Percentiles rank a stretch among this genome's conserved stretches.
These are phyloP conservation scores for Drosophila birchii DNA, from an alignment of 2,888 invertebrate species.

Conservation along the genomic window DNA sequence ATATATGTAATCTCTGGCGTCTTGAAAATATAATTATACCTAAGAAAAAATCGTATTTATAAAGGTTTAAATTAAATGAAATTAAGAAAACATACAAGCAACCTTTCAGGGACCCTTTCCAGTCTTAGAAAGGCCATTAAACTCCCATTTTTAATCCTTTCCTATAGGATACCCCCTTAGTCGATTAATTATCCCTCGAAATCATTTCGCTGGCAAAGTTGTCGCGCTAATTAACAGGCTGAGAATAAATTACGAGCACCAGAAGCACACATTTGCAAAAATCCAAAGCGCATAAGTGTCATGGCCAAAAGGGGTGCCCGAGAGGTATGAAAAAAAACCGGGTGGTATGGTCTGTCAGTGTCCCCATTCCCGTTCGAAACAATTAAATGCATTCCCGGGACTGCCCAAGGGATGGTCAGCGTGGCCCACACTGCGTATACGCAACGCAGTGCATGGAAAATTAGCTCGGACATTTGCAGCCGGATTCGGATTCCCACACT, in stretches of 20 bases:
- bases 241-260: constrained; percentile 65
- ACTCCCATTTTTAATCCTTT: background rate
- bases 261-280: constrained; percentile 53
- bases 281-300: constrained; percentile 37
- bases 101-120: background rate
- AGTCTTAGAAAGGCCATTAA: background rate
- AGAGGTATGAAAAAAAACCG: background rate
- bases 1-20: background rate
- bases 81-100: background rate
- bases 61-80: background rate
- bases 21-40: background rate
- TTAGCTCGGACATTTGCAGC: constrained; percentile 43
- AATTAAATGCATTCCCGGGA: constrained; percentile 67
- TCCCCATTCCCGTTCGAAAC: constrained; percentile 50
- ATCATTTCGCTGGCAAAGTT: constrained; percentile 34
- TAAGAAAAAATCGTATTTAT: background rate
- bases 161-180: background rate
- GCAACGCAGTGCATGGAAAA: constrained; percentile 51
- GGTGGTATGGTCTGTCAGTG: background rate
- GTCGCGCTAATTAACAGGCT: constrained; percentile 67
- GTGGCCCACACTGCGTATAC: constrained; percentile 58
- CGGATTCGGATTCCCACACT: constrained; percentile 23
- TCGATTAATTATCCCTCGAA: constrained; percentile 1
- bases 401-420: constrained; percentile 4
- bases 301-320: constrained; percentile 6